These are phyloP conservation scores for Amyelois transitella DNA, from an alignment of 1,140 invertebrate species.

Conservation along the genomic window DNA sequence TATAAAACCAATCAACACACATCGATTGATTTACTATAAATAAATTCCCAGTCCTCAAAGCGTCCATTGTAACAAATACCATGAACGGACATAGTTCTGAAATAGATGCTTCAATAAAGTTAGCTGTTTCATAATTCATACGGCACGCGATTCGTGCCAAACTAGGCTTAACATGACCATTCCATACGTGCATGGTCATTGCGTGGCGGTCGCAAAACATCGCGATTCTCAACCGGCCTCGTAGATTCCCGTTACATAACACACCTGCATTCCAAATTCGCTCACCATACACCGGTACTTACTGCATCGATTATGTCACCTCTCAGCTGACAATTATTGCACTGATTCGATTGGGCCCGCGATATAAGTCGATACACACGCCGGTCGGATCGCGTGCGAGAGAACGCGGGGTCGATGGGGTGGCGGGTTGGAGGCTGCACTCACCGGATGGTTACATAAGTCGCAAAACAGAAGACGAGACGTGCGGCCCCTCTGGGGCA, in stretches of 20 bases:
- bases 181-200: not conserved
- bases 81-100: not conserved
- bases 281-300: conserved; percentile 60
- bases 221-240: conserved; percentile 5
- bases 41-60: not conserved
- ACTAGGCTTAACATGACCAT: not conserved
- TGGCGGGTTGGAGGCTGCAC: conserved; percentile 58
- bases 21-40: not conserved
- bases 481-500: conserved; percentile 62
- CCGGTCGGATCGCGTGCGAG: conserved; percentile 16
- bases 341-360: conserved; percentile 28
- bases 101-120: not conserved
- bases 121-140: not conserved
- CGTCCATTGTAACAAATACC: not conserved
- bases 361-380: conserved; percentile 40
- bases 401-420: conserved; percentile 47
- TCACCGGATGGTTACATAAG: conserved; percentile 70
- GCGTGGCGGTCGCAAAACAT: not conserved
- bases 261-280: conserved; percentile 46
- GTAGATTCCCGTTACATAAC: conserved; percentile 66
- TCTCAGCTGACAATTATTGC: conserved; percentile 62
- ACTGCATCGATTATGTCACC: conserved; percentile 70
- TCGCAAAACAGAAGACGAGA: conserved; percentile 52
- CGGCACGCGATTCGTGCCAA: not conserved
- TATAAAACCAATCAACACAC: not conserved